A percentile compares a stretch with the other conserved stretches of the same genome.
These are phyloP conservation scores for Aspidiotus destructor DNA, from an alignment of 2,888 invertebrate species.

Conservation along the genomic window DNA sequence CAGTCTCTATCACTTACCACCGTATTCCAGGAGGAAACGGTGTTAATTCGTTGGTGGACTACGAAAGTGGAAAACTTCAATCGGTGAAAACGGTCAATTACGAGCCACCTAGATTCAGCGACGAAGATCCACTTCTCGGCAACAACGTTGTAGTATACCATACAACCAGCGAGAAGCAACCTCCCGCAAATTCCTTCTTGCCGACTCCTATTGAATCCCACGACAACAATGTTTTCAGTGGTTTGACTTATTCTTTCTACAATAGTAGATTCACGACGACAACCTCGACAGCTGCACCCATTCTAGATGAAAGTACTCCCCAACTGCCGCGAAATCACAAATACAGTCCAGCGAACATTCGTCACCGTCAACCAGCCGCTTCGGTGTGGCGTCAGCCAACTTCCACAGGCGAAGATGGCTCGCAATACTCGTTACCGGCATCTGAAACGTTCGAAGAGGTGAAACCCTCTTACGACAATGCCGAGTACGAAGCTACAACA, in stretches of 20 bases:
- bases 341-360: slow-evolving; percentile 8
- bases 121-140: slow-evolving; percentile 13
- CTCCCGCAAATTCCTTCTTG: slow-evolving; percentile 18
- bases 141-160: slow-evolving; percentile 7
- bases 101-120: slow-evolving; percentile 16
- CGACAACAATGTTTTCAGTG: slow-evolving; percentile 29
- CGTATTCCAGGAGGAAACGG: background rate
- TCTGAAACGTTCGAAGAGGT: background rate
- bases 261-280: slow-evolving; percentile 23
- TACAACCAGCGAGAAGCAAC: slow-evolving; percentile 25
- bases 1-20: background rate
- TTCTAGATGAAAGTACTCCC: background rate
- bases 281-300: slow-evolving; percentile 8
- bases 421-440: background rate
- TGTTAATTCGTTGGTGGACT: slow-evolving; percentile 9
- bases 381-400: slow-evolving; percentile 6
- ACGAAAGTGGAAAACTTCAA: slow-evolving; percentile 21
- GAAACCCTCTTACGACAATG: too few species aligned
- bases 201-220: slow-evolving; percentile 19
- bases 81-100: background rate
- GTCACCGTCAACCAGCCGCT: background rate
- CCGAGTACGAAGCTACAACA: slow-evolving; percentile 34
- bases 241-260: background rate
- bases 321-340: slow-evolving; percentile 19
- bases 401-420: background rate